Conservation (phyloP, 2,797 vertebrate genomes). For the Anableps anableps region DNA sequence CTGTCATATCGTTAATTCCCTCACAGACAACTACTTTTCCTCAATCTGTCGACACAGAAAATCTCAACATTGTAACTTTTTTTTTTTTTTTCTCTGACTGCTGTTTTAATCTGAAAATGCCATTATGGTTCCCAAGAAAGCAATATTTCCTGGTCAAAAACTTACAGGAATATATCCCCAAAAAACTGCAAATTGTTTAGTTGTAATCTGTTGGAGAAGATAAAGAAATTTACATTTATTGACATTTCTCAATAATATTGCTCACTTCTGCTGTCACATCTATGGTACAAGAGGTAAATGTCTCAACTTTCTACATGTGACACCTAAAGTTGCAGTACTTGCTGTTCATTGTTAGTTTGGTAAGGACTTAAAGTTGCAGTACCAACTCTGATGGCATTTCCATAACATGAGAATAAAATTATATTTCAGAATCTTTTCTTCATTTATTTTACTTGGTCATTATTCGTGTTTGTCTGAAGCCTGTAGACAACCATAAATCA, state of each 20-base stretch:
- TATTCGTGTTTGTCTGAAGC: conserved; percentile 17
- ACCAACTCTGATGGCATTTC: not conserved
- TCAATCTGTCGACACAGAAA: conserved; percentile 5
- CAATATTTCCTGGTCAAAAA: too few relatives aligned
- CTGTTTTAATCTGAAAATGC: not conserved
- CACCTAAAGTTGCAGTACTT: not conserved
- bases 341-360: not conserved
- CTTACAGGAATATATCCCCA: not conserved
- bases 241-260: not conserved
- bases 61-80: not conserved
- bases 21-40: conserved; percentile 1
- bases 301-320: not conserved
- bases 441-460: not conserved
- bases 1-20: not conserved
- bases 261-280: not conserved
- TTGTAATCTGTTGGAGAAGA: too few relatives aligned
- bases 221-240: too few relatives aligned
- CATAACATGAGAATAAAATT: not conserved
- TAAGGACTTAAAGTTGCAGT: not conserved
- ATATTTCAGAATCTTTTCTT: not conserved
- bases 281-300: not conserved
- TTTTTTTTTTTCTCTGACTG: not conserved
- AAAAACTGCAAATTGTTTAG: too few relatives aligned
- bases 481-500: conserved; percentile 63
- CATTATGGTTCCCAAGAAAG: too few relatives aligned